Conservation (phyloP, 1,140 invertebrate species). For the Aphis craccivora region DNA sequence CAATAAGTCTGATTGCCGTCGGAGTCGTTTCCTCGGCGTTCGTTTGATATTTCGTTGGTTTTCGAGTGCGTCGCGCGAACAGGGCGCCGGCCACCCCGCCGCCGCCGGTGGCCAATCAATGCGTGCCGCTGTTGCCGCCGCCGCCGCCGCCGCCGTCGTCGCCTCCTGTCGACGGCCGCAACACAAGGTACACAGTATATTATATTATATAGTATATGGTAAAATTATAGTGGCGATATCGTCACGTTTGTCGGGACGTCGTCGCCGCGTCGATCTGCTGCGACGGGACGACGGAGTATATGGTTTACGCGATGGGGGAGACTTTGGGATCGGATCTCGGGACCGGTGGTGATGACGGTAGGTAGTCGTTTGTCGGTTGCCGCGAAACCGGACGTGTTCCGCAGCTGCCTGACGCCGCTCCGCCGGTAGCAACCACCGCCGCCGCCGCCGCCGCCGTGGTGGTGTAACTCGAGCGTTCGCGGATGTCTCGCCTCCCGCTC, state of each 20-base stretch:
- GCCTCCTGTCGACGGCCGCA: slow-evolving; percentile 39
- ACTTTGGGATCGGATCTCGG: background rate
- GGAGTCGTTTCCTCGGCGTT: background rate
- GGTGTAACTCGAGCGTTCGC: slow-evolving; percentile 37
- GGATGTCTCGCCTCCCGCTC: slow-evolving; percentile 35
- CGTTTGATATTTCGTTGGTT: slow-evolving; percentile 5
- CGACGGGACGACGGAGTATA: no score
- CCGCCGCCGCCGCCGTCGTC: slow-evolving; percentile 2
- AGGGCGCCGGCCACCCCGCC: slow-evolving; percentile 49
- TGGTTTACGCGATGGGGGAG: background rate
- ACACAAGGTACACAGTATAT: background rate
- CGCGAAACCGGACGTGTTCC: slow-evolving; percentile 52
- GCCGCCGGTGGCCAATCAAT: slow-evolving; percentile 56
- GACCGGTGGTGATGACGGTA: background rate
- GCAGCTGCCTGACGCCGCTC: slow-evolving; percentile 33
- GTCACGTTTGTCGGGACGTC: background rate
- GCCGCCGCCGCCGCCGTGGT: background rate
- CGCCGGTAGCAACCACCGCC: slow-evolving; percentile 7
- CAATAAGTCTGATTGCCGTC: background rate
- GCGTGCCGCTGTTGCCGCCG: slow-evolving; percentile 20
- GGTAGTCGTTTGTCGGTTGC: background rate
- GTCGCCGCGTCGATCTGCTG: background rate
- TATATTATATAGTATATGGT: background rate
- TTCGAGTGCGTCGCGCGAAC: slow-evolving; percentile 27
- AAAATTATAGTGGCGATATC: background rate